phyloP scores from a whole-genome alignment of 2,113 vertebrate genomes.

The Phyllopteryx taeniolatus region DNA sequence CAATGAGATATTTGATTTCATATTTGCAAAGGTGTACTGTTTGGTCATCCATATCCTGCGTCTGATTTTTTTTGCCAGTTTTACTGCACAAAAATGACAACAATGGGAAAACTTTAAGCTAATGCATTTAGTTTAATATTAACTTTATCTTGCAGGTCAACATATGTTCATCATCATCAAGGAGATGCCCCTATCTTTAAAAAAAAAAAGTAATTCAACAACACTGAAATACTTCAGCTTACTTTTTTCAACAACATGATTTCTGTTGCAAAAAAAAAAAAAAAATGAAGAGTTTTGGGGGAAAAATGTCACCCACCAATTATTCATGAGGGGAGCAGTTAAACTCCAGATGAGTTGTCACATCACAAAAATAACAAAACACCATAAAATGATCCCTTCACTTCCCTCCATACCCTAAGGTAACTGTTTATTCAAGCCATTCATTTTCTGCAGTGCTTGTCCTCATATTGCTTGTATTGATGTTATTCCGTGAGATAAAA shows the following conservation, averaged over 20 bases:
- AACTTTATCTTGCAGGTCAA: too few relatives aligned
- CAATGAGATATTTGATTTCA: too few relatives aligned
- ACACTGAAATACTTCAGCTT: background rate
- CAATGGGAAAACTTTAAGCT: too few relatives aligned
- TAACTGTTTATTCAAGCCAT: background rate
- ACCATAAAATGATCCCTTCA: background rate
- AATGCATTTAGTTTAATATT: too few relatives aligned
- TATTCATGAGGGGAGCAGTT: background rate
- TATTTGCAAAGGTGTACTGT: too few relatives aligned
- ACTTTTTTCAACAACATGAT: background rate
- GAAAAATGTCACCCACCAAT: background rate
- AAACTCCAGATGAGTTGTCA: background rate
- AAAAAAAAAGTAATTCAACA: background rate
- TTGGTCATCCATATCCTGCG: too few relatives aligned
- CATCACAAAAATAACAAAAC: background rate
- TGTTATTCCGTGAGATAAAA: constrained; percentile 87
- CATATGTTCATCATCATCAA: too few relatives aligned
- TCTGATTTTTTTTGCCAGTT: too few relatives aligned
- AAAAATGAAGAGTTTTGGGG: background rate
- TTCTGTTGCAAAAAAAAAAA: background rate
- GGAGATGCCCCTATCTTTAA: too few relatives aligned
- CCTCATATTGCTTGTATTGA: background rate
- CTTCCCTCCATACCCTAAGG: background rate
- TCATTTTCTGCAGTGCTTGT: background rate
- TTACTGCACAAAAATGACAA: too few relatives aligned